Evolutionary conservation across 2,888 invertebrate species (phyloP), one percentile per base, ranked within the genome.

Genomic region (Sylvicola cinctus): DNA sequence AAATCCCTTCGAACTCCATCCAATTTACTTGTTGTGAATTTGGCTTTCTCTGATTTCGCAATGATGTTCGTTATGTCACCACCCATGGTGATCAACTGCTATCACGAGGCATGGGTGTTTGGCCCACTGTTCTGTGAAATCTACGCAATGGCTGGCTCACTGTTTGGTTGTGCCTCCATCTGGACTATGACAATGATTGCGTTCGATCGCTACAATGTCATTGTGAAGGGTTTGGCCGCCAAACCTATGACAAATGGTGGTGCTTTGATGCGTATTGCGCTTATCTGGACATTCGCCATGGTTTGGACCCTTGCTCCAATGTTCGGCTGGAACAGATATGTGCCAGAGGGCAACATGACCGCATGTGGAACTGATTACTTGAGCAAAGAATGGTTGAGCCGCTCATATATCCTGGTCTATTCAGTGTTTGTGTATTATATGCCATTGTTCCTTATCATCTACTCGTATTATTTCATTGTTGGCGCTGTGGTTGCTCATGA

Each of bases 401-500:
- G 58, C 30, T 65, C 65, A 6, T 68, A 67, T 44, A 65, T 68
- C 38, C 47, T 67, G 29, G 60, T 65, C 16, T 68, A 63, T 42
- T 62, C 63, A 3, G 3, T 60, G 23, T 68, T 65, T 49, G 59
- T 60, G 38, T 58, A 56, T 60, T 77, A 74, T 52, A 20, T 65
- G 43, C 85, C 85, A 34, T 66, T 90, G 32, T 58, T 74, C 43
- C 63, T 74, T 40, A 88, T 90, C 51, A 74, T 81, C 55, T 80
- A 79, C 56, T 81, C 83, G 39, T 90, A 90, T 60, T 80, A 70
- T 65, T 81, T 77, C 61, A 90, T 90, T 50, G 74, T 84, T 44
- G 72, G 75, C 65, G 80, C 80, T 40, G 79, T 79, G 36, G 63
- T 74, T 35, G 74, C 74, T 43, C 80, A 81, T 56, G 80, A 81